Base-by-base conservation (phyloP, 2,113 vertebrate genomes). In the Empidonax alnorum region DNA sequence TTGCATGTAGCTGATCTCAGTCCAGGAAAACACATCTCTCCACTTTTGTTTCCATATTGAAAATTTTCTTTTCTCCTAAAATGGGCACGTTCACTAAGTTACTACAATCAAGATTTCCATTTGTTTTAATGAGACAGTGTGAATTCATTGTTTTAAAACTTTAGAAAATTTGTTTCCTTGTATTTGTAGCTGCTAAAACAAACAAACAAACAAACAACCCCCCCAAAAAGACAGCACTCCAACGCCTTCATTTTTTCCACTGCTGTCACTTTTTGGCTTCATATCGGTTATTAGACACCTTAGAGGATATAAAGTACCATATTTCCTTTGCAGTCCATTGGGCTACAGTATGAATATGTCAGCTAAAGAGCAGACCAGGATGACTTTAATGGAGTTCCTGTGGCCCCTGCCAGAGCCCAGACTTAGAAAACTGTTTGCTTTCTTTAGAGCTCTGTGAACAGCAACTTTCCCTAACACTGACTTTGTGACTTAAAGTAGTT, bases 171-270 rank as follows among this genome's bases (percentile, higher is more conserved):
- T 50, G 17, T 65, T 95, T 56, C 10, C 31, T 80, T 89, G 41
- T 50, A 46, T 58, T 81, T 49, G 33, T 52, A 75, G 20, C 74
- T 89, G 31, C 37, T 90, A 28, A 76, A 83, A 55, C 18, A 55
- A 68, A 12, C 19, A 78, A 76, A 25, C 39, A 31, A 16, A n/a
- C 7, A 55, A 42, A 10, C 15, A 42, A 10, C 15, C 17, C 4
- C 9, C 1, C 47, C 8, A 44, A 19, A 44, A 65, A 52, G 35
- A 6, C 33, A 49, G 13, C 12, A 3, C 15, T 87, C 9, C 18
- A 46, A 39, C 7, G 0, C 1, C 20, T 2, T 73, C 0, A 3
- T 25, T 77, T 72, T 71, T 78, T 59, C 21, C 16, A 10, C 21
- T 20, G 11, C 44, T 73, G 21, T 65, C 22, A 12, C n/a, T 84